Evolutionary conservation across 2,888 invertebrate species (phyloP).

Genomic region (Parapristionchus giblindavisi): DNA sequence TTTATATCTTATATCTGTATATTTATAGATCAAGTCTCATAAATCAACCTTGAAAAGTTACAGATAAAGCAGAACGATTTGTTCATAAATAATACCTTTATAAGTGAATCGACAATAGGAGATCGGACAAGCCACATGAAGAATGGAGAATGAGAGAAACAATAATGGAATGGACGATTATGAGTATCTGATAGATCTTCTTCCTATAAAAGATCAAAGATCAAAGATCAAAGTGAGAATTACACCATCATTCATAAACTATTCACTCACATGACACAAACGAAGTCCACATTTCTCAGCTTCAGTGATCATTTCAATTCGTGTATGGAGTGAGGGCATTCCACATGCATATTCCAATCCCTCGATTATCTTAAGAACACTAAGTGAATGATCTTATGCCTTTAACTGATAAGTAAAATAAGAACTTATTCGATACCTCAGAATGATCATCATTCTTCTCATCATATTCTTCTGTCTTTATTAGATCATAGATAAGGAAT

Average conservation of each 20-base stretch:
- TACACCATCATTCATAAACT: neutral
- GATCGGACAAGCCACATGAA: conserved; percentile 68
- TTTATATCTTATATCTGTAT: neutral
- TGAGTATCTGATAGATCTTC: conserved; percentile 48
- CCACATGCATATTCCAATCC: conserved; percentile 65
- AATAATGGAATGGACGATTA: conserved; percentile 63
- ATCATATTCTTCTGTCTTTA: conserved; percentile 66
- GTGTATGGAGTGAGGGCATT: conserved; percentile 66
- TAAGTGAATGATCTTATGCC: neutral
- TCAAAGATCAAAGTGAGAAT: neutral
- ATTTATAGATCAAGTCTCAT: neutral
- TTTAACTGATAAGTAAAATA: neutral
- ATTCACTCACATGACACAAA: conserved; percentile 41
- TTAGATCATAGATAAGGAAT: conserved; percentile 66
- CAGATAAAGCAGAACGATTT: neutral
- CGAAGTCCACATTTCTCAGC: conserved; percentile 49
- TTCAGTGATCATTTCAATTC: conserved; percentile 57
- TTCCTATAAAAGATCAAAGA: conserved; percentile 37
- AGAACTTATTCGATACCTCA: conserved; percentile 41
- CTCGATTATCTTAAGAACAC: conserved; percentile 46
- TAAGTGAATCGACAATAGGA: conserved; percentile 43
- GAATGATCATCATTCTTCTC: conserved; percentile 54
- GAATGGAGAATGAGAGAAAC: conserved; percentile 61
- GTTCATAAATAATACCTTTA: conserved; percentile 8
- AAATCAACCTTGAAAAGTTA: neutral